Evolutionary conservation across 2,113 vertebrate species (phyloP), one percentile per base, ranked within the genome.

Genomic region (Neoarius graeffei): DNA sequence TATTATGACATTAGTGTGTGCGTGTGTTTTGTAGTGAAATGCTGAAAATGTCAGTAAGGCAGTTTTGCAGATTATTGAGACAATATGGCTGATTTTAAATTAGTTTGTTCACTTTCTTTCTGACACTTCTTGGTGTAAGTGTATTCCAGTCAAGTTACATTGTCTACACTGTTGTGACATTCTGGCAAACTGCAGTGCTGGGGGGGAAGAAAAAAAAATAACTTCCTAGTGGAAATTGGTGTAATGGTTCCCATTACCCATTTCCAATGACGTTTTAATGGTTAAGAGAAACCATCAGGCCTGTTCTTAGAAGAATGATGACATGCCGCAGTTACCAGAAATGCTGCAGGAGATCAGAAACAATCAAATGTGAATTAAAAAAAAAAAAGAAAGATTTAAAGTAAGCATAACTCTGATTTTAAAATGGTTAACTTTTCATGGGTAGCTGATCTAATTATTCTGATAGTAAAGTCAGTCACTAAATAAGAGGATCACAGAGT

Each of bases 21-120:
- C 48, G n/a, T 84, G 62, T 84, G 48, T 84, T 64, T 52, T 84
- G 48, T 67, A 54, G 9, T 19, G 14, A 54, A 67, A 67, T 67
- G 48, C 13, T 1, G 5, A 59, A 35, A 81, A 81, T 1, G 2
- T 77, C 74, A 54, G 69, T 5, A 27, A 54, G 23, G 50, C 25
- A 15, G 17, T 82, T 82, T 82, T 23, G 27, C 56, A 67, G 48
- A 50, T 23, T 64, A 82, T 42, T 42, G 80, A 62, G 57, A 64
- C 59, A 64, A 11, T 25, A 42, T 83, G 11, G 20, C 23, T 83
- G 20, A 83, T 64, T 35, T 83, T 64, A 48, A 48, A 48, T 48
- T 23, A 66, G 60, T 52, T 64, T 83, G 6, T 35, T 59, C 56
- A 83, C 11, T 66, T 82, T 62, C 30, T 19, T 60, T 64, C 59